Percentiles rank a stretch among this genome's conserved stretches.
These are phyloP conservation scores for Macaria liturata DNA, from an alignment of 2,888 invertebrate genomes.

Conservation along the genomic window DNA sequence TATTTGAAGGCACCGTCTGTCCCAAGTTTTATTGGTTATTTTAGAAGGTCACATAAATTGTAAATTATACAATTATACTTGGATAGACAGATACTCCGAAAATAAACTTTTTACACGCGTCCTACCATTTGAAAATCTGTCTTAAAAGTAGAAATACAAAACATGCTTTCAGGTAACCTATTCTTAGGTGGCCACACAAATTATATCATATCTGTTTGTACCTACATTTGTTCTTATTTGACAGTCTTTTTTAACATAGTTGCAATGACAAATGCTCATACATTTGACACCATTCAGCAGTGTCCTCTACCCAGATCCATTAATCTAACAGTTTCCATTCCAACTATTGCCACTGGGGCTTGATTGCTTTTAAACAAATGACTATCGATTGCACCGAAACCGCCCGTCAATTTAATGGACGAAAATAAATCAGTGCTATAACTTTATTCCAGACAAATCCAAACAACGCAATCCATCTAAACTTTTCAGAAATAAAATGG, in stretches of 20 bases:
- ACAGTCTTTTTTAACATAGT: too few species aligned
- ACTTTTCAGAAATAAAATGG: slow-evolving; percentile 12
- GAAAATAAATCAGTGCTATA: slow-evolving; percentile 25
- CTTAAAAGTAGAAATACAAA: too few species aligned
- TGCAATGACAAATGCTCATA: too few species aligned
- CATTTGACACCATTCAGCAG: not conserved
- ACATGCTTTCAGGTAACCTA: too few species aligned
- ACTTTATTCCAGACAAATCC: slow-evolving; percentile 12
- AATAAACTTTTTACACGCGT: too few species aligned
- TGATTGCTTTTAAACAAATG: slow-evolving; percentile 24
- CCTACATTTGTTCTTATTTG: too few species aligned
- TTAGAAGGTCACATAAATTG: slow-evolving; percentile 8
- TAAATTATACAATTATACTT: not conserved
- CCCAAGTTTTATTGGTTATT: slow-evolving; percentile 6
- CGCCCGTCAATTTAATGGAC: slow-evolving; percentile 19
- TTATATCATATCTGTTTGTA: too few species aligned
- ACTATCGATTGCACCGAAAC: slow-evolving; percentile 22
- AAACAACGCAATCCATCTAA: slow-evolving; percentile 17
- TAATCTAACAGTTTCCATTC: slow-evolving; percentile 6
- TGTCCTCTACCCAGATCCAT: slow-evolving; percentile 2
- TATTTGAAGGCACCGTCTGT: slow-evolving; percentile 10
- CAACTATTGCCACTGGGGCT: slow-evolving; percentile 7
- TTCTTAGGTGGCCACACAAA: too few species aligned
- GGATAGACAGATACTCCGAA: too few species aligned
- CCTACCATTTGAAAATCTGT: too few species aligned